Base-by-base conservation (phyloP, 2,797 vertebrate species). In the Cheirogaleus major region DNA sequence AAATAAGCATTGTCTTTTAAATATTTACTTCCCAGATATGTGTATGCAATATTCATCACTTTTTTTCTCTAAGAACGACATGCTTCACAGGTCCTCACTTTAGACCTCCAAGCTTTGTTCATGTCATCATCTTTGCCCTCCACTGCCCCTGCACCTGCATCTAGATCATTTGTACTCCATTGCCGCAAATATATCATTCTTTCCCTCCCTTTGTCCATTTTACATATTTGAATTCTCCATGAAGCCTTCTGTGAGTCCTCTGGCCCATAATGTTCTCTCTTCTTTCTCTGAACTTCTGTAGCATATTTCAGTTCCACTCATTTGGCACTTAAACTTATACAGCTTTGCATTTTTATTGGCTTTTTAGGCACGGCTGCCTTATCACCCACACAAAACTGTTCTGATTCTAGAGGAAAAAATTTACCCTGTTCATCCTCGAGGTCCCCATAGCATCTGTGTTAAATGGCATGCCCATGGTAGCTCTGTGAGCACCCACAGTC, bases 1-100 rank as follows among this genome's bases (percentile, higher is more conserved):
- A 92, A 94, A 80, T 50, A 94, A 79, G 45, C 23, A 7, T n/a
- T 12, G 1, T 76, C 97, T 95, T 91, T 96, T 88, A 92, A 94
- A 90, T 95, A 87, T 93, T 94, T 93, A 87, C 67, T 89, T 95
- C 48, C 35, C 52, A 10, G 1, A 79, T 38, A 41, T 11, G 73
- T 45, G 52, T 69, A 63, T 95, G 55, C 41, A 95, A 67, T 80
- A 91, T 95, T 93, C 69, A 63, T 92, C 35, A 22, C 45, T 75
- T 59, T 84, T 84, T 12, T 20, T 43, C 63, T 30, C 48, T 50
- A 27, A 61, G 52, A 48, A 86, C 50, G 63, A 55, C 27, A 12
- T 25, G 13, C 38, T 69, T 35, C 67, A 65, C 52, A 81, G 38
- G 8, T 65, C 91, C 89, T 94, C 13, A 45, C n/a, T 79, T 95